phyloP scores from a whole-genome alignment of 2,888 invertebrate genomes.

The Drosophila rubida region DNA sequence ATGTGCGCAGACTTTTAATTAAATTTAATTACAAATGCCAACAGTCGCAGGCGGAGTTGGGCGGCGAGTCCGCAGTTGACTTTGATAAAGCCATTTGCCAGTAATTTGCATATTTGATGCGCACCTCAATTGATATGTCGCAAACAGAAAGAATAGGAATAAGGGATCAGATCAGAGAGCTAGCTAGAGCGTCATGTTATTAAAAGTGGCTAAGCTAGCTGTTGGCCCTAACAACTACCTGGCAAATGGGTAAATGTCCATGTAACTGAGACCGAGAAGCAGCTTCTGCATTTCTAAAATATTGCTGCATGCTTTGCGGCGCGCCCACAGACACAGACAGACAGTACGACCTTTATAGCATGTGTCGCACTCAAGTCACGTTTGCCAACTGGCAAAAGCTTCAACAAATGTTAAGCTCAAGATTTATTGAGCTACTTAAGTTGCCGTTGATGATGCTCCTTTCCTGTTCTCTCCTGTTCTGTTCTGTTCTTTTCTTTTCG shows the following conservation, averaged over 20 bases:
- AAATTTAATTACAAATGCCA: conserved; percentile 76
- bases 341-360: conserved; percentile 42
- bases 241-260: conserved; percentile 33
- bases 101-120: conserved; percentile 57
- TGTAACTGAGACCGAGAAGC: conserved; percentile 52
- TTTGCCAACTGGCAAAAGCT: conserved; percentile 64
- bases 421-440: conserved; percentile 76
- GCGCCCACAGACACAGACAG: conserved; percentile 23
- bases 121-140: conserved; percentile 50
- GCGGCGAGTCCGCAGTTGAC: conserved; percentile 35
- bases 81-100: conserved; percentile 54
- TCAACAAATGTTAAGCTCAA: conserved; percentile 75
- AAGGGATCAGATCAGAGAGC: not conserved
- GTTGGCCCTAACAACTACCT: conserved; percentile 31
- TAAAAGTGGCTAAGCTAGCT: conserved; percentile 25
- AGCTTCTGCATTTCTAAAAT: conserved; percentile 64
- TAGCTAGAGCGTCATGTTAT: conserved; percentile 36
- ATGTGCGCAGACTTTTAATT: conserved; percentile 73
- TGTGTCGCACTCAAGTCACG: conserved; percentile 74
- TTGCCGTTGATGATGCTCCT: conserved; percentile 64
- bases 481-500: not conserved
- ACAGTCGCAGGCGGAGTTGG: conserved; percentile 20
- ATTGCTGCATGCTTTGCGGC: conserved; percentile 58
- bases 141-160: not conserved
- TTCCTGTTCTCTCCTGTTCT: conserved; percentile 16